Evolutionary conservation across 2,113 vertebrate genomes (phyloP).

Genomic region (Elanoides forficatus): DNA sequence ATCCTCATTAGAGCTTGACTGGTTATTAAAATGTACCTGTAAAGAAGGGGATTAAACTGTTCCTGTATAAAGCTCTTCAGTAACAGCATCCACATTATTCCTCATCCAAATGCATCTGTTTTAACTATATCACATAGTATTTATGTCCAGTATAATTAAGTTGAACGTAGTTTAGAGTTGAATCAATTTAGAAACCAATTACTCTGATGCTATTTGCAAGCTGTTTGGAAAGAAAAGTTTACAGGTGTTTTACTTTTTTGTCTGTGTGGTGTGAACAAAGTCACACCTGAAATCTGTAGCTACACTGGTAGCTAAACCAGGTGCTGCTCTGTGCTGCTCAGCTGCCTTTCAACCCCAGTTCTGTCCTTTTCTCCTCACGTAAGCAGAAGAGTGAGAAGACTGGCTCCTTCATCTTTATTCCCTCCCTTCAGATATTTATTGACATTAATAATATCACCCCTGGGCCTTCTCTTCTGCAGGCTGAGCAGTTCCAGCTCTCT

Average conservation of each 20-base stretch:
- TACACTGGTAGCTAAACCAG: not conserved
- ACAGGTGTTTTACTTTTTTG: not conserved
- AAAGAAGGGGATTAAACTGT: not conserved
- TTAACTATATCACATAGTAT: not conserved
- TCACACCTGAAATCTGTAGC: not conserved
- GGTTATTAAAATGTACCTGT: not conserved
- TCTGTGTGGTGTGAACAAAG: not conserved
- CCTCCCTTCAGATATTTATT: not conserved
- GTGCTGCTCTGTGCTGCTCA: not conserved
- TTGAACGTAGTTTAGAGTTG: not conserved
- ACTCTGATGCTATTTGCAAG: not conserved
- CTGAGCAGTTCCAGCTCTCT: not conserved
- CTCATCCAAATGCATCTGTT: not conserved
- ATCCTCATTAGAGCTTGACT: not conserved
- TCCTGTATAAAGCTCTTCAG: not conserved
- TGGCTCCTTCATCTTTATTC: not conserved
- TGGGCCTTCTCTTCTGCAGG: not conserved
- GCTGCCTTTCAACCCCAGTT: not conserved
- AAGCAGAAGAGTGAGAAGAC: not conserved
- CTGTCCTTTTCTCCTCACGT: not conserved
- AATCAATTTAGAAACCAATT: not conserved
- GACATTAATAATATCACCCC: not conserved
- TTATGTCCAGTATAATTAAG: not conserved
- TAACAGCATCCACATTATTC: not conserved
- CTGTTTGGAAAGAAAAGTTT: not conserved